phyloP scores from a whole-genome alignment of 2,797 vertebrate genomes.

The Rhynchonycteris naso region DNA sequence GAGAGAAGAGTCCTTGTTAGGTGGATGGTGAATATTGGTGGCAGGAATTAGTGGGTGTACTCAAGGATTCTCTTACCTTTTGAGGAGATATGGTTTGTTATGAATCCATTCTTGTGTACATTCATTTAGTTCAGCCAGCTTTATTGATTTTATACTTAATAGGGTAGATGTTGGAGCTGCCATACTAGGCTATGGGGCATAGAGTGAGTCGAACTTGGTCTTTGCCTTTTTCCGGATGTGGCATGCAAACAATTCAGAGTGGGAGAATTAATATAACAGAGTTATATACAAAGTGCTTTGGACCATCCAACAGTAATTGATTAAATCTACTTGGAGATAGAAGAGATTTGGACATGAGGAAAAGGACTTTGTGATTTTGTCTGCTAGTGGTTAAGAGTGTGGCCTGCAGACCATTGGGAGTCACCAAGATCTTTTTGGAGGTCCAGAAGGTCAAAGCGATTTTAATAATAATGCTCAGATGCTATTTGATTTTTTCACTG shows the following conservation, averaged over 20 bases:
- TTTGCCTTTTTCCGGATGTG: conserved; percentile 59
- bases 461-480: background rate
- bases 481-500: background rate
- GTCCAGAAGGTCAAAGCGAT: background rate
- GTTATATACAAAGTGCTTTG: conserved; percentile 42
- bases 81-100: background rate
- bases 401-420: background rate
- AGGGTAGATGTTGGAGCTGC: background rate
- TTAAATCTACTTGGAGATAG: background rate
- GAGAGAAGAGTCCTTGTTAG: background rate
- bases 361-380: conserved; percentile 47
- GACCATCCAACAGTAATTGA: conserved; percentile 13
- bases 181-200: background rate
- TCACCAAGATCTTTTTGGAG: background rate
- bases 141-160: conserved; percentile 46
- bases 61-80: background rate
- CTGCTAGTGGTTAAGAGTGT: background rate
- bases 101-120: background rate
- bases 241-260: conserved; percentile 46
- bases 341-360: background rate
- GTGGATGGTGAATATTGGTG: background rate
- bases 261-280: conserved; percentile 40
- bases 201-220: conserved; percentile 50
- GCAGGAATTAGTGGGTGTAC: background rate
- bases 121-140: conserved; percentile 40